phyloP scores from a whole-genome alignment of 1,140 invertebrate species.

The Cydia strobilella region DNA sequence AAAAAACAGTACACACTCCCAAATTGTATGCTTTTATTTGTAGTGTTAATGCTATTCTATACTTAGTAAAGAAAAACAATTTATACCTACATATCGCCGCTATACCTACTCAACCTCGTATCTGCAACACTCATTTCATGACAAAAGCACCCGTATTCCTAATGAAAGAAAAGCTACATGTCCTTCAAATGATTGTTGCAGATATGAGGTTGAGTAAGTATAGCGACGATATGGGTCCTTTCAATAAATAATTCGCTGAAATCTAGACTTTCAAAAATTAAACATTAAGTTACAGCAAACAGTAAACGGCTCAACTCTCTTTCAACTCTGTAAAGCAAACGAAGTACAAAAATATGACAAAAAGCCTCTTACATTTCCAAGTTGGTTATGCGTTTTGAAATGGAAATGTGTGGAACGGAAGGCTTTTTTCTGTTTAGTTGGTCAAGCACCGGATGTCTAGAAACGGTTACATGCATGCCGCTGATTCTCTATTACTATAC shows the following conservation, averaged over 20 bases:
- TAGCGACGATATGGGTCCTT: too few relatives aligned
- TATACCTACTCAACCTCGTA: too few relatives aligned
- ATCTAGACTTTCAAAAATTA: too few relatives aligned
- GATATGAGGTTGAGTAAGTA: too few relatives aligned
- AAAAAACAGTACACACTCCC: too few relatives aligned
- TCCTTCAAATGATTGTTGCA: too few relatives aligned
- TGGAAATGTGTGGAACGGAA: conserved; percentile 72
- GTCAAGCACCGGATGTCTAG: conserved; percentile 66
- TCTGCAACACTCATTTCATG: too few relatives aligned
- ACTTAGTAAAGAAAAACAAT: too few relatives aligned
- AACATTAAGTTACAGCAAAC: background rate
- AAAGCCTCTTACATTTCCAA: conserved; percentile 46
- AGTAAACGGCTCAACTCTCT: conserved; percentile 41
- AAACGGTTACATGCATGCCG: conserved; percentile 43
- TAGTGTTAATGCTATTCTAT: background rate
- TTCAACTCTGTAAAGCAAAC: conserved; percentile 57
- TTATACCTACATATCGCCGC: too few relatives aligned
- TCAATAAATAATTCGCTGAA: too few relatives aligned
- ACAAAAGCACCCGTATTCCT: too few relatives aligned
- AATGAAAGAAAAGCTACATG: too few relatives aligned
- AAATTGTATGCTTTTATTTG: background rate
- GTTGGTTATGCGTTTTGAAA: conserved; percentile 51
- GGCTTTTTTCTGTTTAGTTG: conserved; percentile 64
- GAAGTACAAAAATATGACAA: conserved; percentile 71
- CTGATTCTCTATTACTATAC: conserved; percentile 39